Percentiles rank a stretch among this genome's conserved stretches.
phyloP scores from a whole-genome alignment of 2,797 vertebrate genomes.

The Mus minutoides region DNA sequence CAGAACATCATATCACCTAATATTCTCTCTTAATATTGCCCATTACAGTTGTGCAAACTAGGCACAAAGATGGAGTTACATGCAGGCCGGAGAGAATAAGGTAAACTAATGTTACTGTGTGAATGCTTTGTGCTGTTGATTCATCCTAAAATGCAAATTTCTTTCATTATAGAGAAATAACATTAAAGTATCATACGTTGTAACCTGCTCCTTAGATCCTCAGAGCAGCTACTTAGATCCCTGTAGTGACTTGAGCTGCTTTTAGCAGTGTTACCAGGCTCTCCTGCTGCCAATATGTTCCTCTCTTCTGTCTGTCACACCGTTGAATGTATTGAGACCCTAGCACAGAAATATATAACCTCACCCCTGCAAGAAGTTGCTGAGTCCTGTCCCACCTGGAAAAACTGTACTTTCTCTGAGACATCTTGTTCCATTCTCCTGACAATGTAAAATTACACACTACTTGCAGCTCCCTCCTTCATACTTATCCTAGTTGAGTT shows the following conservation, averaged over 20 bases:
- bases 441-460: not conserved
- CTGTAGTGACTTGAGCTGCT: not conserved
- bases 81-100: not conserved
- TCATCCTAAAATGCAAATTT: not conserved
- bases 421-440: not conserved
- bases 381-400: not conserved
- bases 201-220: not conserved
- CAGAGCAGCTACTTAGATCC: no score
- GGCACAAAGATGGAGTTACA: not conserved
- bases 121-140: not conserved
- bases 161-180: not conserved
- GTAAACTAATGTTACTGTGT: not conserved
- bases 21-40: not conserved
- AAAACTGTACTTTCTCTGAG: not conserved
- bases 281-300: not conserved
- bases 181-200: not conserved
- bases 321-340: no score
- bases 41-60: not conserved
- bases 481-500: not conserved
- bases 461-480: not conserved
- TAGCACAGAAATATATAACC: not conserved
- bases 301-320: not conserved
- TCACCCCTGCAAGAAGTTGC: not conserved
- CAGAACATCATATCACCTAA: not conserved
- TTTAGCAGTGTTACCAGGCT: fast-evolving